A percentile compares a stretch with the other conserved stretches of the same genome.
phyloP scores from a whole-genome alignment of 2,888 invertebrate species.

The Caenorhabditis sp. region DNA sequence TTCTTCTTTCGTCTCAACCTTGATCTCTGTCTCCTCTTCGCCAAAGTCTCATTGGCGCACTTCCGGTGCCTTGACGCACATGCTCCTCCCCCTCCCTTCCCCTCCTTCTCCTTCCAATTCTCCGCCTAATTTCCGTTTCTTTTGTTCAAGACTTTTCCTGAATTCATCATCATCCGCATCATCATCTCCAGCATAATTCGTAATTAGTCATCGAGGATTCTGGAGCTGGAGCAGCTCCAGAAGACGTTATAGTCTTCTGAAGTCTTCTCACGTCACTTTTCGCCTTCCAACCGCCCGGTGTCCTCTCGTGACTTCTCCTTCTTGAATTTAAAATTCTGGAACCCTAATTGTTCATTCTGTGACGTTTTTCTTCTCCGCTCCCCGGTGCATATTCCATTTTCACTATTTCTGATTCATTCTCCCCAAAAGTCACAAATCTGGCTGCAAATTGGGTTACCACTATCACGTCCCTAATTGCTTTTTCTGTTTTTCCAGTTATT shows the following conservation, averaged over 20 bases:
- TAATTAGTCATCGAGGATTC: background rate
- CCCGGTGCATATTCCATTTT: background rate
- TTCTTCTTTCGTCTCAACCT: background rate
- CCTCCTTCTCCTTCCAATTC: background rate
- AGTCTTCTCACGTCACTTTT: no score
- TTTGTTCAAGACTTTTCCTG: background rate
- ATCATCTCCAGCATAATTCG: no score
- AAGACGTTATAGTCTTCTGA: no score
- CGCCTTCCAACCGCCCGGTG: no score
- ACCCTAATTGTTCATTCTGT: conserved; percentile 1
- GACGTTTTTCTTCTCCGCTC: background rate
- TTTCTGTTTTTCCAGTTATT: background rate
- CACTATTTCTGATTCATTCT: background rate
- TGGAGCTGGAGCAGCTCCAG: no score
- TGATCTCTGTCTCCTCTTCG: background rate
- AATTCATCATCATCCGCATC: no score
- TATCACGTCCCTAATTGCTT: conserved; percentile 13
- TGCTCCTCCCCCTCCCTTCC: background rate
- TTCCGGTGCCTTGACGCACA: background rate
- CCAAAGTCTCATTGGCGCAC: background rate
- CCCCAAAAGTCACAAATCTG: no score
- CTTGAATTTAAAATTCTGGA: no score
- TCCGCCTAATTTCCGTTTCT: background rate
- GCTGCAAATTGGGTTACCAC: conserved; percentile 6
- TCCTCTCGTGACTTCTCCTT: no score